Evolutionary conservation across 2,113 vertebrate genomes (phyloP).

Genomic region (Entelurus aequoreus): DNA sequence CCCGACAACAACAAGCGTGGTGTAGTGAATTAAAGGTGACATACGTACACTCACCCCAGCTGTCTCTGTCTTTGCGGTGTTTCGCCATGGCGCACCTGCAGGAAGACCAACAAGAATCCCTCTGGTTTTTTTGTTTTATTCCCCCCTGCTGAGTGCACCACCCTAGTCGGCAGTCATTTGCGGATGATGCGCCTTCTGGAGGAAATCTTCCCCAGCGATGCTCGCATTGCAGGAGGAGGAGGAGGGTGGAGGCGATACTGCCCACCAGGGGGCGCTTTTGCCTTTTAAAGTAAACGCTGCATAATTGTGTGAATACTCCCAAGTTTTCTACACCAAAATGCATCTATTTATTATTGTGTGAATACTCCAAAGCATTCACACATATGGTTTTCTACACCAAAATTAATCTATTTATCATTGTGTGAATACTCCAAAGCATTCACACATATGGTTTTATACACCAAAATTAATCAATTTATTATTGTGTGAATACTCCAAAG

Average conservation of each 20-base stretch:
- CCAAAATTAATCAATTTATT: too few relatives aligned
- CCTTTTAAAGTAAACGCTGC: background rate
- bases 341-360: too few relatives aligned
- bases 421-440: too few relatives aligned
- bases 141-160: slow-evolving; percentile 11
- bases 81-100: slow-evolving; percentile 68
- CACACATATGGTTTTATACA: too few relatives aligned
- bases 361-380: too few relatives aligned
- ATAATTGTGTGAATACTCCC: background rate
- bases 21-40: slow-evolving; percentile 4
- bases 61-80: slow-evolving; percentile 83
- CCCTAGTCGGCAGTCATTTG: slow-evolving; percentile 59
- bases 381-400: too few relatives aligned
- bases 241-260: slow-evolving; percentile 34
- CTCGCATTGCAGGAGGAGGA: slow-evolving; percentile 32
- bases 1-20: background rate
- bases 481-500: too few relatives aligned
- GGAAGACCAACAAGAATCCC: background rate
- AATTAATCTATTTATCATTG: too few relatives aligned
- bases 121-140: slow-evolving; percentile 23
- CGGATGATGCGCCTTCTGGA: slow-evolving; percentile 57
- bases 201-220: slow-evolving; percentile 52
- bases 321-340: too few relatives aligned
- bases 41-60: slow-evolving; percentile 85
- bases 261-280: slow-evolving; percentile 45